Evolutionary conservation across 2,888 invertebrate genomes (phyloP).

Genomic region (Pachliopta kotzebuea): DNA sequence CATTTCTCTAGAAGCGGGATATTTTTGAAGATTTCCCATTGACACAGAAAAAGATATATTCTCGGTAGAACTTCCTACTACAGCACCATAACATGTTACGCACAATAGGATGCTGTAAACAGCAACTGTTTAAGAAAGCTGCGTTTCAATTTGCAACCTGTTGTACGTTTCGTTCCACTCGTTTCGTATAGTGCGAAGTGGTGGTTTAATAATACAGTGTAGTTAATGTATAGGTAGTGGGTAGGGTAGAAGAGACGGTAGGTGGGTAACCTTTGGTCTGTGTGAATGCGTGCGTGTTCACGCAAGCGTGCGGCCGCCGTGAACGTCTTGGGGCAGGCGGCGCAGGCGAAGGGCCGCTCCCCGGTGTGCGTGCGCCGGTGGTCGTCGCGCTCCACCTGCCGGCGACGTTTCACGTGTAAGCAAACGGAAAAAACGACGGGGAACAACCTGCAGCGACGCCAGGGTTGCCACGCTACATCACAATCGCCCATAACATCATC

Average conservation of each 20-base stretch:
- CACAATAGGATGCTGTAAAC: too few species aligned
- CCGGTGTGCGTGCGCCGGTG: conserved; percentile 75
- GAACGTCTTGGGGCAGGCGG: conserved; percentile 75
- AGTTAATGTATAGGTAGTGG: background rate
- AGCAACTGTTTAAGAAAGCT: too few species aligned
- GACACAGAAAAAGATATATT: too few species aligned
- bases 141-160: too few species aligned
- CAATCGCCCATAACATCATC: too few species aligned
- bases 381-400: conserved; percentile 78
- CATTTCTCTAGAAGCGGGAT: too few species aligned
- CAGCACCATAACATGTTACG: too few species aligned
- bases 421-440: conserved; percentile 33
- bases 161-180: too few species aligned
- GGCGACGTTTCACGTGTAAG: conserved; percentile 12
- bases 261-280: conserved; percentile 68
- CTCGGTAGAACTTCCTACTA: too few species aligned
- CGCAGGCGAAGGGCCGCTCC: conserved; percentile 74
- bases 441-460: conserved; percentile 27
- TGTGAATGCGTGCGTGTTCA: conserved; percentile 74
- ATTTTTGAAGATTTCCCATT: too few species aligned
- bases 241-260: too few species aligned
- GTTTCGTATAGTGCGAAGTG: too few species aligned
- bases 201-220: background rate
- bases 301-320: conserved; percentile 75
- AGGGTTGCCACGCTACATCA: background rate